Percentiles rank a stretch among this genome's conserved stretches.
Conservation (phyloP, 37 sponge, comb jelly and placozoan species). For the Diacarnus erythraeanus region DNA sequence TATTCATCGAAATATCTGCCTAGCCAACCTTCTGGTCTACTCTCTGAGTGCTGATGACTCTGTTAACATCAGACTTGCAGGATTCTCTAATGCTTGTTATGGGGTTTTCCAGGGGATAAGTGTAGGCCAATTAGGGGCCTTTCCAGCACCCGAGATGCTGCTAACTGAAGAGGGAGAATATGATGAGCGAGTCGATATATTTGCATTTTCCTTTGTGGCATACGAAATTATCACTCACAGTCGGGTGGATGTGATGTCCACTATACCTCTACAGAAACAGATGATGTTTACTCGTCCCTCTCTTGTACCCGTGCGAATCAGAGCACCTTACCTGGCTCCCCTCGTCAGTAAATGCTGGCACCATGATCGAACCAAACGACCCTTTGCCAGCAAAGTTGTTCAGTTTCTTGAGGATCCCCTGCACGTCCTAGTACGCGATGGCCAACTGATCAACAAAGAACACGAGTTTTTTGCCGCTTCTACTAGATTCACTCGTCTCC, state of each 20-base stretch:
- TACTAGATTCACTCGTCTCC: conserved; percentile 20
- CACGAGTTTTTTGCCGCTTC: conserved; percentile 49
- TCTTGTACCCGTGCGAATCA: conserved; percentile 18
- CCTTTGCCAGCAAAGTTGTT: conserved; percentile 48
- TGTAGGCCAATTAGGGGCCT: conserved; percentile 41
- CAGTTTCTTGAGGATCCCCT: conserved; percentile 29
- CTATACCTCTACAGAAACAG: conserved; percentile 16
- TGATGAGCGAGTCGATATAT: conserved; percentile 74
- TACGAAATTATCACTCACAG: conserved; percentile 63
- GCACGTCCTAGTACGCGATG: conserved; percentile 14
- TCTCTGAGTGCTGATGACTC: conserved; percentile 26
- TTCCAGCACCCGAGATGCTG: conserved; percentile 74
- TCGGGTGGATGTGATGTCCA: conserved; percentile 16
- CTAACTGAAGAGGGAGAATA: conserved; percentile 29
- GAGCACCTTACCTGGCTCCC: conserved; percentile 40
- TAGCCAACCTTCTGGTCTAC: conserved; percentile 61
- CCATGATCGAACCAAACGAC: conserved; percentile 41
- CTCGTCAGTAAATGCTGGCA: conserved; percentile 59
- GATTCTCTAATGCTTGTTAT: conserved; percentile 52
- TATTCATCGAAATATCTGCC: conserved; percentile 63
- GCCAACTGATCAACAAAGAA: conserved; percentile 4
- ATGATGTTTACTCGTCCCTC: conserved; percentile 23
- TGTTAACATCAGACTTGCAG: conserved; percentile 58
- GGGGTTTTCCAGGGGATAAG: conserved; percentile 28
- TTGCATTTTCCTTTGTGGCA: conserved; percentile 69